Percentiles rank a stretch among this genome's conserved stretches.
Conservation (phyloP, 1,140 invertebrate species). For the Eufriesea mexicana region DNA sequence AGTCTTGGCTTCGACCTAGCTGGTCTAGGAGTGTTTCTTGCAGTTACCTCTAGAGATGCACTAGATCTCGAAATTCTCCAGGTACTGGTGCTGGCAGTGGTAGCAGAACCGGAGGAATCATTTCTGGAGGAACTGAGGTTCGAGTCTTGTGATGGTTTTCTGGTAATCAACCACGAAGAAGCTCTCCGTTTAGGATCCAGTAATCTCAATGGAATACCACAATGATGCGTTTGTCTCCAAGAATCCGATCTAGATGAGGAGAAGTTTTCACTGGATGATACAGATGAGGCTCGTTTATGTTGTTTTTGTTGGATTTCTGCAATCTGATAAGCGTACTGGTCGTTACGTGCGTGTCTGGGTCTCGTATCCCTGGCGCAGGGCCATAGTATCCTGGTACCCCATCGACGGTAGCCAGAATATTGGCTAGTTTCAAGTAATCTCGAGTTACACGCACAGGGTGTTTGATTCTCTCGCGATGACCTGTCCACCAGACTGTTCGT, state of each 20-base stretch:
- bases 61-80: constrained; percentile 92
- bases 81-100: constrained; percentile 92
- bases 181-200: constrained; percentile 89
- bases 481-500: constrained; percentile 92
- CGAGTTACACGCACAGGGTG: constrained; percentile 87
- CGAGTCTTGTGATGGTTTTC: constrained; percentile 95
- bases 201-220: constrained; percentile 88
- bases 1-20: constrained; percentile 85
- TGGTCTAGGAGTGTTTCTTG: constrained; percentile 71
- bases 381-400: constrained; percentile 72
- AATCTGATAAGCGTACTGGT: constrained; percentile 91
- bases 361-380: constrained; percentile 73
- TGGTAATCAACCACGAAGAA: constrained; percentile 92
- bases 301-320: constrained; percentile 90
- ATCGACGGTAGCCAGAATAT: constrained; percentile 66
- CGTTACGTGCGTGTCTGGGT: constrained; percentile 82
- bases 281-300: constrained; percentile 89
- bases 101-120: constrained; percentile 93
- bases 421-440: constrained; percentile 83
- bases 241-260: constrained; percentile 92
- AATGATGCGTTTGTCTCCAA: constrained; percentile 88
- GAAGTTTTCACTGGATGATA: constrained; percentile 94
- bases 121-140: constrained; percentile 93
- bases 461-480: constrained; percentile 87
- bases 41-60: constrained; percentile 80